These are phyloP conservation scores for Sinocyclocheilus grahami DNA, from an alignment of 2,113 vertebrate species.

Conservation along the genomic window DNA sequence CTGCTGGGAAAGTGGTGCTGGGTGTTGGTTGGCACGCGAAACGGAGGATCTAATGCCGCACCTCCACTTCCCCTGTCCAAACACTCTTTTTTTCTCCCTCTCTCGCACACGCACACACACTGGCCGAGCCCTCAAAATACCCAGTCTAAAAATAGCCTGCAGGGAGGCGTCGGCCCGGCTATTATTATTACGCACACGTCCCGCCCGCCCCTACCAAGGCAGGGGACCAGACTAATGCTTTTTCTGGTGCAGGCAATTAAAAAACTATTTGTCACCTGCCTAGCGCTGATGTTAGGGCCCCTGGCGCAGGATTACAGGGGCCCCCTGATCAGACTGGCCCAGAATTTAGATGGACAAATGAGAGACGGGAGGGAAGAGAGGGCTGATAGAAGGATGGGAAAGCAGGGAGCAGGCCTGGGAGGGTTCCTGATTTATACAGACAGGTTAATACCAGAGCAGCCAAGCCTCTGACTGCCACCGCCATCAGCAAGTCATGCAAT, in stretches of 20 bases:
- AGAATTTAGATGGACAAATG: slow-evolving; percentile 36
- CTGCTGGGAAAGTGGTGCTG: slow-evolving; percentile 33
- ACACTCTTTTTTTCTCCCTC: slow-evolving; percentile 46
- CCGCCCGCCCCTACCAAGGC: slow-evolving; percentile 73
- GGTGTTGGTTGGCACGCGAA: slow-evolving; percentile 46
- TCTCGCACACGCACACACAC: neutral
- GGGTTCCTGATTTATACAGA: slow-evolving; percentile 79
- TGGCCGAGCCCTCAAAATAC: slow-evolving; percentile 68
- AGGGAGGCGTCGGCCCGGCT: slow-evolving; percentile 66
- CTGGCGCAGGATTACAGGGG: slow-evolving; percentile 67
- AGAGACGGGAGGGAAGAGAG: slow-evolving; percentile 42
- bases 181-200: slow-evolving; percentile 81
- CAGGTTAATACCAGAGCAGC: slow-evolving; percentile 79
- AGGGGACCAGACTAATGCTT: slow-evolving; percentile 84
- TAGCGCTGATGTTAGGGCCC: slow-evolving; percentile 73
- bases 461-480: slow-evolving; percentile 72
- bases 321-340: slow-evolving; percentile 24
- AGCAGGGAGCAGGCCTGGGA: slow-evolving; percentile 60
- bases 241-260: slow-evolving; percentile 91
- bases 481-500: slow-evolving; percentile 81
- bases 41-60: slow-evolving; percentile 42
- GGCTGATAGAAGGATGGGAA: slow-evolving; percentile 20
- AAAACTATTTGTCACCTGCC: slow-evolving; percentile 89
- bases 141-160: slow-evolving; percentile 76
- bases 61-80: slow-evolving; percentile 52